phyloP scores from a whole-genome alignment of 2,888 invertebrate species.

The Heliconius ethilla region DNA sequence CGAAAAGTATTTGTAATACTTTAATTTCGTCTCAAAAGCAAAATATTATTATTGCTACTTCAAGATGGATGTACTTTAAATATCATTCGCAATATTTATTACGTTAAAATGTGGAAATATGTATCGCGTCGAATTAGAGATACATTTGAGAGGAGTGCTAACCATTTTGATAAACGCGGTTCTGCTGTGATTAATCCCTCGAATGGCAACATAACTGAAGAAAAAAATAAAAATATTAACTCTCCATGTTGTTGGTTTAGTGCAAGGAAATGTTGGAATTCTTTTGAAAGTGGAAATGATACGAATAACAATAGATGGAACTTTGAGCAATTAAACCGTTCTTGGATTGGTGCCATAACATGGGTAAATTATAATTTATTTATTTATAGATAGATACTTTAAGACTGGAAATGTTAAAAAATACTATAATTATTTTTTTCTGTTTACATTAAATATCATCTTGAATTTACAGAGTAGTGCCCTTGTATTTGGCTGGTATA shows the following conservation, averaged over 20 bases:
- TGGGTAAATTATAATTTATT: constrained; percentile 63
- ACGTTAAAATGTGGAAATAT: constrained; percentile 78
- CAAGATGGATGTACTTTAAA: constrained; percentile 40
- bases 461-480: constrained; percentile 80
- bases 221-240: constrained; percentile 55
- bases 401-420: not conserved
- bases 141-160: constrained; percentile 74
- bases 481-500: constrained; percentile 83
- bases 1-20: not conserved
- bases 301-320: constrained; percentile 72
- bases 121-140: constrained; percentile 77
- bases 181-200: constrained; percentile 66
- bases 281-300: constrained; percentile 55
- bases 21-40: not conserved
- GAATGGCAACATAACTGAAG: constrained; percentile 55
- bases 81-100: constrained; percentile 7
- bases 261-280: constrained; percentile 59
- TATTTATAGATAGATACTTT: constrained; percentile 17
- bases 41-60: constrained; percentile 4
- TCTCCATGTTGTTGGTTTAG: constrained; percentile 62
- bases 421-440: not conserved
- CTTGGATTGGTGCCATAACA: constrained; percentile 80
- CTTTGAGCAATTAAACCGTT: constrained; percentile 69
- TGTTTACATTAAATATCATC: not conserved
- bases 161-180: constrained; percentile 76